A percentile compares a stretch with the other conserved stretches of the same genome.
Conservation (phyloP, 1,140 invertebrate genomes). For the Stegodyphus mimosarum region DNA sequence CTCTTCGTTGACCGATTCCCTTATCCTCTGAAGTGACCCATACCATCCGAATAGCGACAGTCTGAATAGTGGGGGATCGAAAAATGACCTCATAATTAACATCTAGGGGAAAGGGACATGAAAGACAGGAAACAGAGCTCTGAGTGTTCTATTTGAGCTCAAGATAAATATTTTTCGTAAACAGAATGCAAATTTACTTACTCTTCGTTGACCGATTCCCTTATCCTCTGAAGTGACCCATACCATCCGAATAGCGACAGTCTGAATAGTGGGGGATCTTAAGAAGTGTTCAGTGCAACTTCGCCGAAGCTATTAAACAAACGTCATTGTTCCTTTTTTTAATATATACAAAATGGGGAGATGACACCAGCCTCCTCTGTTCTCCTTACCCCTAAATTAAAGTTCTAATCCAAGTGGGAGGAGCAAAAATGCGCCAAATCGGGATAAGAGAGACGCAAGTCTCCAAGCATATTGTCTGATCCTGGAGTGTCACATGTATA, state of each 20-base stretch:
- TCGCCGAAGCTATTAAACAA: neutral
- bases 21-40: neutral
- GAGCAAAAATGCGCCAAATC: constrained; percentile 21
- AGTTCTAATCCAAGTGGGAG: constrained; percentile 49
- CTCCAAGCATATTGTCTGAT: constrained; percentile 53
- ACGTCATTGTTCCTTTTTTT: neutral
- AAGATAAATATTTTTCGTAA: neutral
- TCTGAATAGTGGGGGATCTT: neutral
- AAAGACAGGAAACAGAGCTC: too few relatives aligned
- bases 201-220: neutral
- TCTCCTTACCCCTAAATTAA: constrained; percentile 41
- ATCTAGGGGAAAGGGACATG: too few relatives aligned
- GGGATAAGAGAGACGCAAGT: constrained; percentile 40
- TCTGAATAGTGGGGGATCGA: neutral
- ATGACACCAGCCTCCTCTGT: neutral
- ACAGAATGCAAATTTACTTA: neutral
- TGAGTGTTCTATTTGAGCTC: too few relatives aligned
- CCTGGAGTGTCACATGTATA: constrained; percentile 52
- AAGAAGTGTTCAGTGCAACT: neutral
- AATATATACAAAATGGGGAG: neutral
- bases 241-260: neutral
- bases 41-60: neutral
- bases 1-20: neutral
- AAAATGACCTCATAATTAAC: too few relatives aligned
- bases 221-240: neutral